Evolutionary conservation across 2,797 vertebrate species (phyloP).

Genomic region (Sebastolobus altivelis): DNA sequence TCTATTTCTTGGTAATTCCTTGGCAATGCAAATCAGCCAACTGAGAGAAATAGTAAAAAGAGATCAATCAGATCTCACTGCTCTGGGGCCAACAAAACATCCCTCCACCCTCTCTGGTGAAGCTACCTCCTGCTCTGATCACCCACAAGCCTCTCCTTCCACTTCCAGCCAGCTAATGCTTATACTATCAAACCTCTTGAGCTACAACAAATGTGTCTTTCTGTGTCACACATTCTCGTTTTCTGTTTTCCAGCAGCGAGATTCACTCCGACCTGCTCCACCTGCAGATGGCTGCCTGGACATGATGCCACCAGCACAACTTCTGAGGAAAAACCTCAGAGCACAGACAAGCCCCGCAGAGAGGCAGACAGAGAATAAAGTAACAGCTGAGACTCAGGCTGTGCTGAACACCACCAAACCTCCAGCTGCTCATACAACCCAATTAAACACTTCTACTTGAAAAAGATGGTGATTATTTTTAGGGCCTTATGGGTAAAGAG

Average conservation of each 20-base stretch:
- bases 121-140: slow-evolving; percentile 9
- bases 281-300: slow-evolving; percentile 80
- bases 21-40: neutral
- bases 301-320: slow-evolving; percentile 67
- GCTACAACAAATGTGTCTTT: slow-evolving; percentile 8
- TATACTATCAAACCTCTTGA: slow-evolving; percentile 25
- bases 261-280: slow-evolving; percentile 65
- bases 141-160: slow-evolving; percentile 7
- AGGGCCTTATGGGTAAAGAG: slow-evolving; percentile 84
- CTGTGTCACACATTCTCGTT: slow-evolving; percentile 29
- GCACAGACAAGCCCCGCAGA: slow-evolving; percentile 74
- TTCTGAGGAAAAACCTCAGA: slow-evolving; percentile 76
- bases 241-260: slow-evolving; percentile 49
- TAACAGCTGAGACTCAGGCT: slow-evolving; percentile 85
- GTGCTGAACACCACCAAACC: slow-evolving; percentile 82
- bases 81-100: neutral
- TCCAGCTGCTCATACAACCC: slow-evolving; percentile 85
- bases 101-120: neutral
- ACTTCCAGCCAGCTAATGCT: slow-evolving; percentile 13
- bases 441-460: slow-evolving; percentile 87
- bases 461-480: slow-evolving; percentile 87
- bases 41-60: neutral
- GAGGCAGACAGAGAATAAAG: slow-evolving; percentile 81
- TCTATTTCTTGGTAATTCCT: slow-evolving; percentile 9
- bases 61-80: neutral